phyloP scores from a whole-genome alignment of 1,140 invertebrate species.

The Drosophila nigrodunni region DNA sequence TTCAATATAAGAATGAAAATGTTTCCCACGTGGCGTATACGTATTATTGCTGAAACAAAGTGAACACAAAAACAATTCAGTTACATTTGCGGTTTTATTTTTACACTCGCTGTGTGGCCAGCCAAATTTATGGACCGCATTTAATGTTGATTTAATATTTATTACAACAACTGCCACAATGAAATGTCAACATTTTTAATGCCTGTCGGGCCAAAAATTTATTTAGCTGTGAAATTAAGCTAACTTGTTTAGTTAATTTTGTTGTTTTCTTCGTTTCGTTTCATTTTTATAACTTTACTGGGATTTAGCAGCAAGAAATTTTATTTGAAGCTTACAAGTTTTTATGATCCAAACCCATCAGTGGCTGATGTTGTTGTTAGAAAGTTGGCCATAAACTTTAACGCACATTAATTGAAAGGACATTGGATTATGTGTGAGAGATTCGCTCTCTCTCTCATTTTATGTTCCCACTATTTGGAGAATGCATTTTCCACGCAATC shows the following conservation, averaged over 20 bases:
- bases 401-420: conserved; percentile 72
- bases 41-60: conserved; percentile 52
- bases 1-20: conserved; percentile 21
- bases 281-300: conserved; percentile 37
- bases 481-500: conserved; percentile 17
- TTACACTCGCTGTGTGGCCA: conserved; percentile 25
- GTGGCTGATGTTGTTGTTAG: conserved; percentile 19
- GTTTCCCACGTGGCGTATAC: conserved; percentile 50
- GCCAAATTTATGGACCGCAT: conserved; percentile 67
- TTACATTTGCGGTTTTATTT: conserved; percentile 50
- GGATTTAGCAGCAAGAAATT: conserved; percentile 54
- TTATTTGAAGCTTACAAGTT: conserved; percentile 63
- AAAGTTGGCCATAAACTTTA: conserved; percentile 60
- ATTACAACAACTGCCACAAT: conserved; percentile 61
- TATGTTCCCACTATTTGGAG: conserved; percentile 7
- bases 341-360: conserved; percentile 48
- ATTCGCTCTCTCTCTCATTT: background rate
- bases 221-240: conserved; percentile 60
- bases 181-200: conserved; percentile 62
- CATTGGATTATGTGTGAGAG: conserved; percentile 50
- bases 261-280: conserved; percentile 14
- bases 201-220: conserved; percentile 31
- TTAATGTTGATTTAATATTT: conserved; percentile 80
- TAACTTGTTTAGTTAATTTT: conserved; percentile 66
- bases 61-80: conserved; percentile 31